Base-by-base conservation (phyloP, 2,888 invertebrate species). In the Bhutanitis thaidina region DNA sequence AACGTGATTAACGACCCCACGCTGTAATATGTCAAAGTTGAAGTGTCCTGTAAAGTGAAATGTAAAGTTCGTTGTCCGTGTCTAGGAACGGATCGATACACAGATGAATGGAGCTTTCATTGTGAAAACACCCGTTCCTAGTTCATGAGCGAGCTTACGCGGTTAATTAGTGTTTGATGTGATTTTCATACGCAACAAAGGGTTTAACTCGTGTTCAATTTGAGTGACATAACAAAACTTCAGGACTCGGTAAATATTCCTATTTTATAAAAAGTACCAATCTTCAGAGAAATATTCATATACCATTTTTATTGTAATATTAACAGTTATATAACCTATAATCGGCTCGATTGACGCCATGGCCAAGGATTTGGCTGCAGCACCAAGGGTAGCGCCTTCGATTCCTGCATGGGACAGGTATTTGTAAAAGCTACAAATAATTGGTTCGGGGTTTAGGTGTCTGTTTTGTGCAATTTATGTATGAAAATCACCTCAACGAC, bases 11-110 rank as follows among this genome's bases (percentile, higher is more conserved):
- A 48, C 54, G 60, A 20, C 15, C n/a, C 60, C 59, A 32, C 60
- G 61, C 59, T 60, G 59, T 59, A 60, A 59, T 55, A 37, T 32
- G 40, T 48, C 25, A 47, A 48, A 58, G 40, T 48, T 14, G 40
- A 48, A 58, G 77, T 75, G 77, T 59, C 54, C 54, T 55, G 56
- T 63, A 54, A 67, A 78, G 87, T 87, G 85, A 84, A 85, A 85
- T 65, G 61, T 78, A 85, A 84, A 86, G 86, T 87, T 82, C 70
- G 70, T 65, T 72, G 66, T 63, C 65, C 69, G 71, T 65, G 71
- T 64, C 68, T 69, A 67, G 67, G 75, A 61, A 70, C 69, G 77
- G 81, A 79, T 86, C 85, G 79, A 84, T 86, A 77, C 67, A 57
- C 60, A 72, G 59, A 65, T 82, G 80, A 84, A 84, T 82, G 82